Evolutionary conservation across 2,797 vertebrate species (phyloP).

Genomic region (Synaphobranchus kaupii): DNA sequence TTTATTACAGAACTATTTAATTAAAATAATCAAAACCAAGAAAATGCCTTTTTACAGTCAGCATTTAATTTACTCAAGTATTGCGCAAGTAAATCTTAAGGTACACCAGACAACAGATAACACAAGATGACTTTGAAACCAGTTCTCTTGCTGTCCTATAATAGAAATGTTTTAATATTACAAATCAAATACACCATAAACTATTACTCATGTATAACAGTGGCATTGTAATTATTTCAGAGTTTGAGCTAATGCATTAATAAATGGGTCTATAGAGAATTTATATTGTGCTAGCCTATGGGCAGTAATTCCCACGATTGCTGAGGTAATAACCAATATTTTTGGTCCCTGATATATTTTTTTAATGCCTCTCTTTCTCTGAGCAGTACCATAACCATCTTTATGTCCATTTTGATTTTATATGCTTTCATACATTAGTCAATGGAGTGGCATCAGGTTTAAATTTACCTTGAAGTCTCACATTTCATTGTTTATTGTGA

Average conservation of each 20-base stretch:
- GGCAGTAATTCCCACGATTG: slow-evolving; percentile 43
- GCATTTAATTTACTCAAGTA: slow-evolving; percentile 71
- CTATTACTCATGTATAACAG: slow-evolving; percentile 49
- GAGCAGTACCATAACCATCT: slow-evolving; percentile 22
- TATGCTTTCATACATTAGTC: slow-evolving; percentile 26
- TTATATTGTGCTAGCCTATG: slow-evolving; percentile 30
- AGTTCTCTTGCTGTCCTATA: slow-evolving; percentile 11
- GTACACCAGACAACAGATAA: slow-evolving; percentile 61
- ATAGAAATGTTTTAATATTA: slow-evolving; percentile 28
- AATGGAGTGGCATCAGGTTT: slow-evolving; percentile 24
- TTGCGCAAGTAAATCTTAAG: slow-evolving; percentile 71
- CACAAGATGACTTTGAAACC: slow-evolving; percentile 8
- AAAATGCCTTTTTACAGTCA: slow-evolving; percentile 84
- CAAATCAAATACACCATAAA: slow-evolving; percentile 35
- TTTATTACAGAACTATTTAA: slow-evolving; percentile 81
- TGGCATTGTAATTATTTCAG: slow-evolving; percentile 49
- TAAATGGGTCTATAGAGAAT: slow-evolving; percentile 40
- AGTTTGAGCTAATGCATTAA: slow-evolving; percentile 49
- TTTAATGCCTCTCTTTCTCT: slow-evolving; percentile 13
- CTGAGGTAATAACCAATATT: slow-evolving; percentile 39
- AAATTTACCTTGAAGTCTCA: slow-evolving; percentile 13
- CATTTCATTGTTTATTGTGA: slow-evolving; percentile 7
- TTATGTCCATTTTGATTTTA: slow-evolving; percentile 19
- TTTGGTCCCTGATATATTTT: slow-evolving; percentile 9
- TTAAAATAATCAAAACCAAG: slow-evolving; percentile 75